Evolutionary conservation across 2,888 invertebrate genomes (phyloP).

Genomic region (Torymus aiolomorphi): DNA sequence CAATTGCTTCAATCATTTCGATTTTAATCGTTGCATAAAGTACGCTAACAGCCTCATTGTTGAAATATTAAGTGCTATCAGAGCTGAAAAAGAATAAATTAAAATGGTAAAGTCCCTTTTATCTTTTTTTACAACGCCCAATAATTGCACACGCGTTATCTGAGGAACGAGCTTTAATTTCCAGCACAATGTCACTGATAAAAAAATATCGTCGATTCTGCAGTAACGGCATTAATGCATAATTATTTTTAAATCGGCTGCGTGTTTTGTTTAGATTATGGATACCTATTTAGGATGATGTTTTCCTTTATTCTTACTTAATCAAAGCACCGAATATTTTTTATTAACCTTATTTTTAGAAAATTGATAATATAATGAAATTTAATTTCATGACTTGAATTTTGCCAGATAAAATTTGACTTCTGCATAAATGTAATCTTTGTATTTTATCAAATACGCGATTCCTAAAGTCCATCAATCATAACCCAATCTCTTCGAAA

Average conservation of each 20-base stretch:
- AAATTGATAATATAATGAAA: too few species aligned
- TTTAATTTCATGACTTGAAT: too few species aligned
- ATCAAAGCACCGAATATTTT: too few species aligned
- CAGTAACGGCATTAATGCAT: background rate
- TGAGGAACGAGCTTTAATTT: slow-evolving; percentile 17
- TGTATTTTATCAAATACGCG: too few species aligned
- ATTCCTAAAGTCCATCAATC: too few species aligned
- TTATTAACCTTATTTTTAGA: too few species aligned
- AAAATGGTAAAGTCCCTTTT: slow-evolving; percentile 12
- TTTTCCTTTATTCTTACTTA: too few species aligned
- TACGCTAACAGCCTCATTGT: slow-evolving; percentile 26
- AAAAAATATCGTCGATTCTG: slow-evolving; percentile 11
- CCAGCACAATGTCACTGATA: slow-evolving; percentile 27
- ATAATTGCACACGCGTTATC: slow-evolving; percentile 13
- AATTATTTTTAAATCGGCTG: slow-evolving; percentile 27
- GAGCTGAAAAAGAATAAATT: background rate
- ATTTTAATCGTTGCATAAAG: slow-evolving; percentile 28
- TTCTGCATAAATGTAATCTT: too few species aligned
- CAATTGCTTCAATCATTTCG: background rate
- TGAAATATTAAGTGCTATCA: slow-evolving; percentile 28
- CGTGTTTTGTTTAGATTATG: too few species aligned
- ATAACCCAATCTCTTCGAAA: too few species aligned
- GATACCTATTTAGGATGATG: too few species aligned
- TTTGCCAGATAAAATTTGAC: too few species aligned
- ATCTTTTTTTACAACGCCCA: slow-evolving; percentile 1